Conservation (phyloP, 2,888 invertebrate species). For the Helobdella robusta region DNA sequence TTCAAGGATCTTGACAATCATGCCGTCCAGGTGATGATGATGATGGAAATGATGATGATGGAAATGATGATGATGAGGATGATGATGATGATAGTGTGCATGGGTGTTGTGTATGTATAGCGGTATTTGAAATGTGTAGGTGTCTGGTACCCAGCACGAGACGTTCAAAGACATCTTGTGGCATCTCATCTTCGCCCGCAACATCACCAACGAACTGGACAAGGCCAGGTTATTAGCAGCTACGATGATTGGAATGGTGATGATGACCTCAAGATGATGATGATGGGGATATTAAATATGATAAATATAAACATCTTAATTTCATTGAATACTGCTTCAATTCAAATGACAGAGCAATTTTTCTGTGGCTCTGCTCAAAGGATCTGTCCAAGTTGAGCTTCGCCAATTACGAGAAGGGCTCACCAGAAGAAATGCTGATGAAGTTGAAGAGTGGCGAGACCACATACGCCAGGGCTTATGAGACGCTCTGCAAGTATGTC, state of each 20-base stretch:
- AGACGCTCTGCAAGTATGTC: constrained; percentile 49
- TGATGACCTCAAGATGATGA: too few relatives aligned
- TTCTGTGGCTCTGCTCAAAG: constrained; percentile 50
- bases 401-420: constrained; percentile 43
- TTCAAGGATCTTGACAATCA: constrained; percentile 48
- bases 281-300: neutral
- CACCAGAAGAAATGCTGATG: constrained; percentile 49
- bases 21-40: constrained; percentile 44
- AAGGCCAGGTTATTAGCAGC: constrained; percentile 44
- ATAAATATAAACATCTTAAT: neutral
- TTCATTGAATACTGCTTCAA: neutral
- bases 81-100: neutral
- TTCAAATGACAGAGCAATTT: constrained; percentile 45
- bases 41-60: neutral
- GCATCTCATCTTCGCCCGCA: constrained; percentile 49
- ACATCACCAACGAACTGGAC: constrained; percentile 49
- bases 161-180: constrained; percentile 48
- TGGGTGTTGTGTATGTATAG: neutral
- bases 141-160: constrained; percentile 47
- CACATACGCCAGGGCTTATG: constrained; percentile 49
- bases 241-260: neutral
- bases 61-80: neutral
- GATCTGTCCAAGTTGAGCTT: constrained; percentile 47
- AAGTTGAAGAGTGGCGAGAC: constrained; percentile 47
- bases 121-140: constrained; percentile 36